Percentiles rank a stretch among this genome's conserved stretches.
Evolutionary conservation across 2,113 vertebrate species (phyloP).

Genomic region (Phaetusa simplex): DNA sequence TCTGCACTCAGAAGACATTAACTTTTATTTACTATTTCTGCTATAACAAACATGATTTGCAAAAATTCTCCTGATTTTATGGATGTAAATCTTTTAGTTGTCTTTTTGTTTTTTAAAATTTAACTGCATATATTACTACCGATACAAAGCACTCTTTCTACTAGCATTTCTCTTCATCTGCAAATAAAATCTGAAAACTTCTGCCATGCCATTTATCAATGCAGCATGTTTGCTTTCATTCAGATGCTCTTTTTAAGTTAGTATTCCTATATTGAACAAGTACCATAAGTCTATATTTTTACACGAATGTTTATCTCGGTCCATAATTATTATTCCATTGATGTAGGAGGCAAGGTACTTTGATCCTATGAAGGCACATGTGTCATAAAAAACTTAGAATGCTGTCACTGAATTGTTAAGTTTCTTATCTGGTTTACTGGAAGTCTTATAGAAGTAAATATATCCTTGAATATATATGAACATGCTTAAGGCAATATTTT

Average conservation of each 20-base stretch:
- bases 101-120: background rate
- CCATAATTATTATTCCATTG: background rate
- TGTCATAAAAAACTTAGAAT: background rate
- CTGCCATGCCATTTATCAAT: background rate
- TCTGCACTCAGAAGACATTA: background rate
- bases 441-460: background rate
- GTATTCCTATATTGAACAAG: background rate
- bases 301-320: background rate
- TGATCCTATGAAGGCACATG: background rate
- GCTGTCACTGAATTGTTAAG: background rate
- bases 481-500: background rate
- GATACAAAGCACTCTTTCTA: background rate
- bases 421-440: background rate
- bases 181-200: background rate
- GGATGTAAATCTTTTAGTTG: background rate
- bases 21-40: background rate
- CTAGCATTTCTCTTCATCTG: background rate
- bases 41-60: background rate
- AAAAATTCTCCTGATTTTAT: background rate
- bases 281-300: background rate
- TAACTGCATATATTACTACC: background rate
- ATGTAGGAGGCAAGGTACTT: background rate
- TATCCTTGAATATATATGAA: background rate
- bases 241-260: background rate
- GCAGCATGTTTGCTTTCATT: background rate